Percentiles rank a stretch among this genome's conserved stretches.
Evolutionary conservation across 2,888 invertebrate species (phyloP).

Genomic region (Pterostichus niger): DNA sequence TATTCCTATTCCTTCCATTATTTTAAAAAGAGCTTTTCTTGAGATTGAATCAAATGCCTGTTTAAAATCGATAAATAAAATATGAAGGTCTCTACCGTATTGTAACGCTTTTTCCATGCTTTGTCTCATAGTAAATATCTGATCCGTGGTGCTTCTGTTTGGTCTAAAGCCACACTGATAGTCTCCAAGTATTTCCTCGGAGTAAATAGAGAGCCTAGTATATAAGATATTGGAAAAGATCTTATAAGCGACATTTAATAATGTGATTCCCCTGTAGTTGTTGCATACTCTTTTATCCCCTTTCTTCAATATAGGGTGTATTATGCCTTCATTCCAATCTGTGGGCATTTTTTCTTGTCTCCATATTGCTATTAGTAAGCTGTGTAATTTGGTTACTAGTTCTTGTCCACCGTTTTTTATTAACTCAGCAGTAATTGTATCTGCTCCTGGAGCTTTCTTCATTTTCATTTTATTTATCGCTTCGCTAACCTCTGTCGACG

Average conservation of each 20-base stretch:
- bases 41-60: not conserved
- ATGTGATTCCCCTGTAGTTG: constrained; percentile 27
- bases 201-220: not conserved
- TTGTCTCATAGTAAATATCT: constrained; percentile 7
- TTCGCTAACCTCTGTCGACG: not conserved
- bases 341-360: constrained; percentile 16
- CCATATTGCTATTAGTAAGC: constrained; percentile 9
- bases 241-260: constrained; percentile 18
- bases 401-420: constrained; percentile 2
- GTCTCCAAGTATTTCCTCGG: constrained; percentile 1
- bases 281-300: constrained; percentile 8
- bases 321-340: constrained; percentile 7
- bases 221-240: not conserved
- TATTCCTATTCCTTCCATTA: not conserved
- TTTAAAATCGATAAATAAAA: not conserved
- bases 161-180: constrained; percentile 18
- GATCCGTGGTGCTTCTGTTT: constrained; percentile 2
- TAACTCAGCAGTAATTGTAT: not conserved
- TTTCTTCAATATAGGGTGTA: constrained; percentile 30
- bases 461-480: constrained; percentile 7
- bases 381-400: constrained; percentile 1
- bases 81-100: not conserved
- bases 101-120: not conserved
- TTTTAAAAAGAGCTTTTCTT: not conserved
- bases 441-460: constrained; percentile 6